phyloP scores from a whole-genome alignment of 2,888 invertebrate species.

The Ophraella communa region DNA sequence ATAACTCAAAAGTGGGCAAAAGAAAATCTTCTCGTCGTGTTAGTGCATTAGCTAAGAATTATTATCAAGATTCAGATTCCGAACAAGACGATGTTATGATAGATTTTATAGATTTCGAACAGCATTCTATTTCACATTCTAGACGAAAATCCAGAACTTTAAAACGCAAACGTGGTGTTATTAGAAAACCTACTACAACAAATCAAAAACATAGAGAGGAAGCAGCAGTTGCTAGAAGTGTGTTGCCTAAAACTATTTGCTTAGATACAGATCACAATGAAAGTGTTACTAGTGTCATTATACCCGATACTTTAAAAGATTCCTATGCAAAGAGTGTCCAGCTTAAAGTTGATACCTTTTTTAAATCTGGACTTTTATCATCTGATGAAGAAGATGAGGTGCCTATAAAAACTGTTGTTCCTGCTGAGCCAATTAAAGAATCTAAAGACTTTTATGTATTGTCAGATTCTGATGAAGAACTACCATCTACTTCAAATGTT shows the following conservation, averaged over 20 bases:
- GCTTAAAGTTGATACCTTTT: conserved; percentile 16
- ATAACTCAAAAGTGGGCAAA: background rate
- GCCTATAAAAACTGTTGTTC: background rate
- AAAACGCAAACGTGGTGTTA: background rate
- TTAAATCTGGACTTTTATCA: conserved; percentile 20
- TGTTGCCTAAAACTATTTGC: no score
- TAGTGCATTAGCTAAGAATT: background rate
- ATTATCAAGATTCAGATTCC: background rate
- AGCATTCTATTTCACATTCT: background rate
- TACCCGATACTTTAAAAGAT: background rate
- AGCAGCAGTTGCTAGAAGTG: background rate
- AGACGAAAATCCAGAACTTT: background rate
- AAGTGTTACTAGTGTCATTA: background rate
- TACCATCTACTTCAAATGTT: conserved; percentile 8
- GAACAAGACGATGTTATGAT: background rate
- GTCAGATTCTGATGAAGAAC: conserved; percentile 25
- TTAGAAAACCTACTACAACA: background rate
- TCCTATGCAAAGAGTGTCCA: conserved; percentile 8
- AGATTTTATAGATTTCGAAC: background rate
- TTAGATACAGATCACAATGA: background rate
- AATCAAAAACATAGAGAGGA: background rate
- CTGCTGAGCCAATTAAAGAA: background rate
- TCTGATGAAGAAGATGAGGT: conserved; percentile 13
- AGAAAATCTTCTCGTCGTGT: background rate
- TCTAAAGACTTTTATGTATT: conserved; percentile 18